Conservation (phyloP, 2,797 vertebrate species). For the Rhabdophis nuchalis region DNA sequence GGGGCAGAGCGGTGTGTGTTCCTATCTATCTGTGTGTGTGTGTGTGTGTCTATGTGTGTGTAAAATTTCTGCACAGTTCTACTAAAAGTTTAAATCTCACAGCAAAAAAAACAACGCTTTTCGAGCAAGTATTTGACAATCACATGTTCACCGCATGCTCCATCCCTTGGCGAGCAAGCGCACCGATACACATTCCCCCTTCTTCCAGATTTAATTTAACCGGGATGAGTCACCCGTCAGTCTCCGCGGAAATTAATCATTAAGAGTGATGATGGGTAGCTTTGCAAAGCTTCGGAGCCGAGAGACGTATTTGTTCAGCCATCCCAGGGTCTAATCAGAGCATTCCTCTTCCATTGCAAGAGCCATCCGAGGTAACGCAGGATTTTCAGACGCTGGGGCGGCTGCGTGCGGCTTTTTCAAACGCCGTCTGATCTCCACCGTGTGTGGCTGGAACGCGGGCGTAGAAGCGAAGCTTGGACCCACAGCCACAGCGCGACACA, state of each 20-base stretch:
- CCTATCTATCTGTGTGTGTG: too few relatives aligned
- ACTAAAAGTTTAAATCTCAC: neutral
- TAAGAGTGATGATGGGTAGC: neutral
- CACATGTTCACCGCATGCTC: neutral
- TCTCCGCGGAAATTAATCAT: neutral
- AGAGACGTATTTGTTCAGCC: neutral
- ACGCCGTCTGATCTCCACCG: neutral
- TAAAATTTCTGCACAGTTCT: neutral
- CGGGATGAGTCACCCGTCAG: neutral
- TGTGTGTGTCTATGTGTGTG: neutral
- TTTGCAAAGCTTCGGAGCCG: neutral
- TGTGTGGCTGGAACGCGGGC: conserved; percentile 17
- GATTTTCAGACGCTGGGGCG: neutral
- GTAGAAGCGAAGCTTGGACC: conserved; percentile 13
- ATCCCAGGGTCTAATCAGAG: neutral
- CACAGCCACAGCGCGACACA: neutral
- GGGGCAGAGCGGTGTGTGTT: neutral
- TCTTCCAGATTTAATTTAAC: neutral
- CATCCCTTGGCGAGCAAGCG: neutral
- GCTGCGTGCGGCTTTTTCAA: neutral
- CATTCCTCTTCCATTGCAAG: conserved; percentile 18
- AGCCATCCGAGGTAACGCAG: neutral
- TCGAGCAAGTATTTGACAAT: neutral
- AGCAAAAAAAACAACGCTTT: neutral
- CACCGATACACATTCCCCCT: neutral